These are phyloP conservation scores for Cotesia typhae DNA, from an alignment of 1,140 invertebrate genomes.

Conservation along the genomic window DNA sequence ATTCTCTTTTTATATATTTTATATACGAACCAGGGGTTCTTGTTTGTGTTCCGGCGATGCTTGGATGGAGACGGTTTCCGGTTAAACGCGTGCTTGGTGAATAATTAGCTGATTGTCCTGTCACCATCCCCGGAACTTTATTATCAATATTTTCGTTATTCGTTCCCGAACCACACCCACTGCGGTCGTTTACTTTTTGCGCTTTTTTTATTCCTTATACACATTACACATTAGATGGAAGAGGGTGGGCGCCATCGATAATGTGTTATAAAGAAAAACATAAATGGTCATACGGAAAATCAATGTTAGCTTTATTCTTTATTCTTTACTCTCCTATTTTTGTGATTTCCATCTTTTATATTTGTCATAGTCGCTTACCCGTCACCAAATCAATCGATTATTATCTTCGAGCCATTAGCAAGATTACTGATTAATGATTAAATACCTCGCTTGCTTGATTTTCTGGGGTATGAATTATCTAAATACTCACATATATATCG, in stretches of 20 bases:
- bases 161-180: slow-evolving; percentile 25
- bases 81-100: slow-evolving; percentile 38
- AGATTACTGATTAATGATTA: neutral
- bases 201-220: neutral
- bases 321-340: neutral
- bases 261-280: slow-evolving; percentile 7
- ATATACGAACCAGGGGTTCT: neutral
- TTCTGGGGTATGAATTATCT: no score
- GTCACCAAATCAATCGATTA: slow-evolving; percentile 2
- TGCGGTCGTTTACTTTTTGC: slow-evolving; percentile 8
- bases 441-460: no score
- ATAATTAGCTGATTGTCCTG: slow-evolving; percentile 45
- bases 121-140: slow-evolving; percentile 38
- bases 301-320: neutral
- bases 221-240: neutral
- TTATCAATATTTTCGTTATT: slow-evolving; percentile 45
- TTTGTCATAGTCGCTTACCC: neutral
- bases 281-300: slow-evolving; percentile 4
- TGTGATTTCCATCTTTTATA: neutral
- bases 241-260: neutral
- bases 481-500: no score
- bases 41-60: slow-evolving; percentile 30
- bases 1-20: neutral
- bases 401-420: neutral
- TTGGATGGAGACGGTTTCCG: slow-evolving; percentile 32